Conservation (phyloP, 2,113 vertebrate genomes). For the Syngnathus scovelli region DNA sequence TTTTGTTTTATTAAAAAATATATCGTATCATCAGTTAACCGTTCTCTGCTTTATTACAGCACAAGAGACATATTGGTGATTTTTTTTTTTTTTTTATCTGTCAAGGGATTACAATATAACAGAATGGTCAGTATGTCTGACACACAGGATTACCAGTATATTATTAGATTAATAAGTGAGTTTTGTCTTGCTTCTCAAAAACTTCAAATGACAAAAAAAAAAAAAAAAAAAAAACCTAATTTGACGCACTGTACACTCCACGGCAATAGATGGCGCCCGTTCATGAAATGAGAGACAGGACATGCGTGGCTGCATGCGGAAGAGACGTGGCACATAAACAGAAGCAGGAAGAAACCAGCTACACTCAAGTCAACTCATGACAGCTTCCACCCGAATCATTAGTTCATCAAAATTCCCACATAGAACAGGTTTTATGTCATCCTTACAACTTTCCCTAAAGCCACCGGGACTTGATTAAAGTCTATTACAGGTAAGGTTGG, state of each 20-base stretch:
- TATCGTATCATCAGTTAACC: too few species aligned
- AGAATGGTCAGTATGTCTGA: too few species aligned
- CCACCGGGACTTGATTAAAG: conserved; percentile 30
- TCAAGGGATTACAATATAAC: too few species aligned
- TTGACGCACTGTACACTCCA: conserved; percentile 8
- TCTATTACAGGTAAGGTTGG: conserved; percentile 39
- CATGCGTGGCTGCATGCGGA: conserved; percentile 46
- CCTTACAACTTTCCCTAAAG: conserved; percentile 6
- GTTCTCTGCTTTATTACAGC: too few species aligned
- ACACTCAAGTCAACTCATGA: conserved; percentile 33
- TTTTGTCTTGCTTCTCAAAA: too few species aligned
- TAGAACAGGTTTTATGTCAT: conserved; percentile 41
- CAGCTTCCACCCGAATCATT: conserved; percentile 16
- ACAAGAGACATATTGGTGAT: too few species aligned
- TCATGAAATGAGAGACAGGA: background rate
- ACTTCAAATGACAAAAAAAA: too few species aligned
- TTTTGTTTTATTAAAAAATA: too few species aligned
- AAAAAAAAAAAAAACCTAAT: too few species aligned
- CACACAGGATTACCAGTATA: too few species aligned
- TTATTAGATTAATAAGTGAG: too few species aligned
- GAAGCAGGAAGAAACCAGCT: conserved; percentile 34
- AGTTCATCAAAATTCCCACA: background rate
- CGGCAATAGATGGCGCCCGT: conserved; percentile 23
- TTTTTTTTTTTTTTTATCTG: too few species aligned
- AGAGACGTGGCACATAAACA: conserved; percentile 71